These are phyloP conservation scores for Girardinus metallicus DNA, from an alignment of 2,797 vertebrate species.

Conservation along the genomic window DNA sequence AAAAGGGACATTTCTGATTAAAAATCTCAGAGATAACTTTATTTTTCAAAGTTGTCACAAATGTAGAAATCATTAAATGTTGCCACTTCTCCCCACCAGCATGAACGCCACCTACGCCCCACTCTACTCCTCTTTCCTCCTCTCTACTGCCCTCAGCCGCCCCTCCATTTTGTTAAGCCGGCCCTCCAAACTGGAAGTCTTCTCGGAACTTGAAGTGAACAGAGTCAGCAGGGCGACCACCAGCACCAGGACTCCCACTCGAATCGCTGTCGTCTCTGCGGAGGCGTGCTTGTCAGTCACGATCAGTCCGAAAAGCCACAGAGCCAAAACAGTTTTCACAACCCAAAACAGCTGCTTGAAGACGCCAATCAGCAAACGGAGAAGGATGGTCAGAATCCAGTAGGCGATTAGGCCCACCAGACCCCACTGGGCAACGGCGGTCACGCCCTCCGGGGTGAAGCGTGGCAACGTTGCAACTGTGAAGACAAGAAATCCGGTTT, in stretches of 20 bases:
- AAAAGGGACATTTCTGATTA: constrained; percentile 41
- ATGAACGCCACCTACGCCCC: constrained; percentile 31
- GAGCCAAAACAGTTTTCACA: constrained; percentile 69
- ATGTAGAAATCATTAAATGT: constrained; percentile 46
- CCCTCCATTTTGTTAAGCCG: constrained; percentile 75
- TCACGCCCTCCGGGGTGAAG: constrained; percentile 81
- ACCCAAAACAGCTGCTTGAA: constrained; percentile 78
- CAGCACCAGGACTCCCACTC: constrained; percentile 75
- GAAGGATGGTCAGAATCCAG: constrained; percentile 72
- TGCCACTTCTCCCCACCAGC: constrained; percentile 14
- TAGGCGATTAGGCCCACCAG: constrained; percentile 79
- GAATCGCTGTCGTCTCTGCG: constrained; percentile 68
- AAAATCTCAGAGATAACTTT: constrained; percentile 73
- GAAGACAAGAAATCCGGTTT: constrained; percentile 23
- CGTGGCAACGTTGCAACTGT: constrained; percentile 74
- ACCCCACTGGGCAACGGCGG: constrained; percentile 79
- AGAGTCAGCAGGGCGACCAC: constrained; percentile 70
- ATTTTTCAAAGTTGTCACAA: constrained; percentile 57
- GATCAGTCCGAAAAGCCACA: constrained; percentile 80
- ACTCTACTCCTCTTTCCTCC: constrained; percentile 66
- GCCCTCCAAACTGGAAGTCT: constrained; percentile 58
- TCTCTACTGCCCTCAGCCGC: constrained; percentile 74
- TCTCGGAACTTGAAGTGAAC: constrained; percentile 52
- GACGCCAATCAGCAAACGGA: constrained; percentile 69
- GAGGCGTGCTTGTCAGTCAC: constrained; percentile 65